Percentiles rank a stretch among this genome's conserved stretches.
phyloP scores from a whole-genome alignment of 1,140 invertebrate genomes.

The Liolophura sinensis region DNA sequence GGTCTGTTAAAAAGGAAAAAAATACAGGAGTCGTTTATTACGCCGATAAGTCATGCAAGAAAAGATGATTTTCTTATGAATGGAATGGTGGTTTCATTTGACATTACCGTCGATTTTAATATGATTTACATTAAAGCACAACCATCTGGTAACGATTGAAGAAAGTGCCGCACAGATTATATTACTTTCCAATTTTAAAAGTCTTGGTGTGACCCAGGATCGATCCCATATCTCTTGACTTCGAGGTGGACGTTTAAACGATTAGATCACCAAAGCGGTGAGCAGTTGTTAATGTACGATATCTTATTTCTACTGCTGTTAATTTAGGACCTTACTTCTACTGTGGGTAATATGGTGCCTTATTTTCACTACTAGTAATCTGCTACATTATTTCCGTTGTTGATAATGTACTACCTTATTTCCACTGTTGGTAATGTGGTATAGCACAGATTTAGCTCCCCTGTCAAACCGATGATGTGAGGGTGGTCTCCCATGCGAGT shows the following conservation, averaged over 20 bases:
- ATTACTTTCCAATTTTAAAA: too few species aligned
- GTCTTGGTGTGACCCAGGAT: too few species aligned
- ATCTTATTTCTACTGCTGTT: not conserved
- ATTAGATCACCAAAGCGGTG: too few species aligned
- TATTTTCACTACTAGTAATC: slow-evolving; percentile 39
- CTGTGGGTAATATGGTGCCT: slow-evolving; percentile 21
- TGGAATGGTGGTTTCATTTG: too few species aligned
- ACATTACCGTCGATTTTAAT: too few species aligned
- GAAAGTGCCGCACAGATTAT: too few species aligned
- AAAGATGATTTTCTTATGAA: not conserved
- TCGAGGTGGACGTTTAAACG: too few species aligned
- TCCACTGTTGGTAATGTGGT: slow-evolving; percentile 39
- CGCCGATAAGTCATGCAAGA: not conserved
- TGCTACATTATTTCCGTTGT: slow-evolving; percentile 22
- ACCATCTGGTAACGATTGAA: too few species aligned
- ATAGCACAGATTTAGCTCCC: slow-evolving; percentile 38
- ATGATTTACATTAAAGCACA: too few species aligned
- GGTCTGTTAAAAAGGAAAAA: slow-evolving; percentile 26
- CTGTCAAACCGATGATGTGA: slow-evolving; percentile 26
- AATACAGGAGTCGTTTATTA: not conserved
- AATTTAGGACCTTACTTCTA: not conserved
- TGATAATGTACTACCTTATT: slow-evolving; percentile 31
- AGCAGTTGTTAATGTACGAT: too few species aligned
- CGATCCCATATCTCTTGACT: too few species aligned
- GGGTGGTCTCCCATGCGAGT: slow-evolving; percentile 36